Percentiles rank a stretch among this genome's conserved stretches.
Evolutionary conservation across 2,797 vertebrate species (phyloP).

Genomic region (Rachycentron canadum): DNA sequence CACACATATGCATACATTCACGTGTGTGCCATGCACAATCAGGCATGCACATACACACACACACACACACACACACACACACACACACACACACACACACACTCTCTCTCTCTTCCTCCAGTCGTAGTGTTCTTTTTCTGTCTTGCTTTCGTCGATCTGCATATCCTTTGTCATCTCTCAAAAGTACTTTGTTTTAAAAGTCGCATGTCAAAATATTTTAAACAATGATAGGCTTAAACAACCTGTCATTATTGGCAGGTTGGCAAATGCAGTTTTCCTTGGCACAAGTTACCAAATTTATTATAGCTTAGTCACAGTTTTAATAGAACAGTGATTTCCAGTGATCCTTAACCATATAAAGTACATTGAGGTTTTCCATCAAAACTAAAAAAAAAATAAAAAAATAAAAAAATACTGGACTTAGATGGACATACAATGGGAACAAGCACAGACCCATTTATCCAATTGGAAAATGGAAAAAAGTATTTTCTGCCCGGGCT

Average conservation of each 20-base stretch:
- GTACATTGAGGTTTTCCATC: conserved; percentile 26
- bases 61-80: conserved; percentile 6
- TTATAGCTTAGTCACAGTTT: conserved; percentile 35
- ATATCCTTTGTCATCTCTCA: conserved; percentile 22
- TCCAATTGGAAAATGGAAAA: conserved; percentile 41
- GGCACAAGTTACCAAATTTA: conserved; percentile 19
- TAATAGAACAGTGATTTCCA: conserved; percentile 18
- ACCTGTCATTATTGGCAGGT: conserved; percentile 24
- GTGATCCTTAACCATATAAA: conserved; percentile 37
- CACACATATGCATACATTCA: conserved; percentile 12
- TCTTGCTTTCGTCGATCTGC: conserved; percentile 13
- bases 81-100: conserved; percentile 11
- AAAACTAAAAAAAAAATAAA: conserved; percentile 17
- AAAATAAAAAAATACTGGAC: no score
- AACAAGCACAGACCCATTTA: conserved; percentile 33
- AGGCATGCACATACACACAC: neutral
- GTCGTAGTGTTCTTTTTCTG: conserved; percentile 14
- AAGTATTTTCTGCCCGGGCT: conserved; percentile 32
- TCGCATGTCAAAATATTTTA: conserved; percentile 25
- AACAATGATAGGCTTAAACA: conserved; percentile 26
- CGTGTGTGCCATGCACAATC: neutral
- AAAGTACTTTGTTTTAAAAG: conserved; percentile 37
- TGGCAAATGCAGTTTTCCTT: conserved; percentile 22
- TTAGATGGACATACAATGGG: conserved; percentile 1
- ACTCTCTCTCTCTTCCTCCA: neutral